Evolutionary conservation across 1,140 invertebrate species (phyloP).

Genomic region (Pogonognathellus flavescens): DNA sequence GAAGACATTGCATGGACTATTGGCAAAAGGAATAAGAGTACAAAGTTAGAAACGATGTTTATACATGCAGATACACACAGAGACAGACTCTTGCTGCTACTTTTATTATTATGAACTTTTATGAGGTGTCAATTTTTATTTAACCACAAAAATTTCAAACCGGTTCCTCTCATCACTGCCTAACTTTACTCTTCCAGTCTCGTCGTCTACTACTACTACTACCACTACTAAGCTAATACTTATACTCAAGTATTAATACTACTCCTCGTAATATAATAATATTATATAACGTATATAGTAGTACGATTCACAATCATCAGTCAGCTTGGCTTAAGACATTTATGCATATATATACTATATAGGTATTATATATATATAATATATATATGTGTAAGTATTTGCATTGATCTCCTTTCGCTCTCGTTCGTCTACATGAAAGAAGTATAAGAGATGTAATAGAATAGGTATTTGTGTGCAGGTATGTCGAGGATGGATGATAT

Average conservation of each 20-base stretch:
- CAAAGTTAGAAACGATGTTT: conserved; percentile 45
- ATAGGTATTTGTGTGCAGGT: too few species aligned
- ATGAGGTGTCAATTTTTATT: conserved; percentile 55
- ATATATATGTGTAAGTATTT: too few species aligned
- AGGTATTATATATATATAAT: too few species aligned
- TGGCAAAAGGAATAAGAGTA: conserved; percentile 14
- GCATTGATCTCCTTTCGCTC: conserved; percentile 38
- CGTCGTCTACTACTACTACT: conserved; percentile 24
- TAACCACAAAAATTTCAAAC: conserved; percentile 51
- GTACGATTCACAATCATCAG: conserved; percentile 4
- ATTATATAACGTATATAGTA: too few species aligned
- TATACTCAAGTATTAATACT: neutral
- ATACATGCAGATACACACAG: conserved; percentile 17
- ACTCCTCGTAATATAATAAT: too few species aligned
- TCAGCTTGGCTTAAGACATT: conserved; percentile 12
- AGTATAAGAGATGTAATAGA: too few species aligned
- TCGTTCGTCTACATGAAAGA: neutral
- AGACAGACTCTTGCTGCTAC: conserved; percentile 36
- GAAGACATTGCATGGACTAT: conserved; percentile 14
- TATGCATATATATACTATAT: too few species aligned
- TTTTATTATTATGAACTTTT: conserved; percentile 54
- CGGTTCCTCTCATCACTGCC: conserved; percentile 25
- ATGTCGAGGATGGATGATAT: neutral
- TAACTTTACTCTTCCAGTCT: conserved; percentile 36
- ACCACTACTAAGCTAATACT: neutral